Evolutionary conservation across 2,888 invertebrate species (phyloP).

Genomic region (Theodoxus fluviatilis): DNA sequence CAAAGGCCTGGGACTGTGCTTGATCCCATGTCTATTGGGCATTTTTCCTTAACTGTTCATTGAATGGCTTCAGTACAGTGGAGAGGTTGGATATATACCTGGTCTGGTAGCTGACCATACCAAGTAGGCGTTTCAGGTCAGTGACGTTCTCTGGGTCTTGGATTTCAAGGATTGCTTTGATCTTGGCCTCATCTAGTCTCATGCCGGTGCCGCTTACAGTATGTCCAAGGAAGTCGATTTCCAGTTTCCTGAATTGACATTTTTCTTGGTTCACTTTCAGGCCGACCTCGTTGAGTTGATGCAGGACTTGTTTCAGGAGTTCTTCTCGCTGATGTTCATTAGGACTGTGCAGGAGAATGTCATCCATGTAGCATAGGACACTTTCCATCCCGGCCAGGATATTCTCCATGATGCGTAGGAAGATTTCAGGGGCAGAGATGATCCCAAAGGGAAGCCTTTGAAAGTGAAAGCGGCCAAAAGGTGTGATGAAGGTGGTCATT

Average conservation of each 20-base stretch:
- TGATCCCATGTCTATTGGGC: conserved; percentile 31
- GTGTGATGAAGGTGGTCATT: conserved; percentile 31
- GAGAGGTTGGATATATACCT: conserved; percentile 36
- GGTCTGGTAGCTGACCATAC: conserved; percentile 39
- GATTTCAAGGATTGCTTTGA: conserved; percentile 31
- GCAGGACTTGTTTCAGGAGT: conserved; percentile 27
- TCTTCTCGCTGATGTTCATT: conserved; percentile 31
- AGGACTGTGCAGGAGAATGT: conserved; percentile 33
- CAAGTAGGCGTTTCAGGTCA: conserved; percentile 33
- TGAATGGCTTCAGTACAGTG: conserved; percentile 29
- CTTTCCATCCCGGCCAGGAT: neutral
- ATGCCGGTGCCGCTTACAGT: conserved; percentile 23
- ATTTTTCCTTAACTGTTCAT: conserved; percentile 30
- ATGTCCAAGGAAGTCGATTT: conserved; percentile 29
- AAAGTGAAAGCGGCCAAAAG: conserved; percentile 27
- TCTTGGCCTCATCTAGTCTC: conserved; percentile 27
- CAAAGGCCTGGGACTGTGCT: conserved; percentile 34
- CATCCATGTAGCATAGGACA: conserved; percentile 23
- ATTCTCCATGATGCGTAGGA: conserved; percentile 29
- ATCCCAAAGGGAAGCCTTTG: conserved; percentile 30
- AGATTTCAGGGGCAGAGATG: conserved; percentile 30
- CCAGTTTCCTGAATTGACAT: conserved; percentile 24
- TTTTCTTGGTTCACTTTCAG: conserved; percentile 36
- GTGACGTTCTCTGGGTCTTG: conserved; percentile 31
- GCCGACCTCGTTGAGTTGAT: conserved; percentile 24